Base-by-base conservation (phyloP, 2,113 vertebrate species). In the Cavia aperea region DNA sequence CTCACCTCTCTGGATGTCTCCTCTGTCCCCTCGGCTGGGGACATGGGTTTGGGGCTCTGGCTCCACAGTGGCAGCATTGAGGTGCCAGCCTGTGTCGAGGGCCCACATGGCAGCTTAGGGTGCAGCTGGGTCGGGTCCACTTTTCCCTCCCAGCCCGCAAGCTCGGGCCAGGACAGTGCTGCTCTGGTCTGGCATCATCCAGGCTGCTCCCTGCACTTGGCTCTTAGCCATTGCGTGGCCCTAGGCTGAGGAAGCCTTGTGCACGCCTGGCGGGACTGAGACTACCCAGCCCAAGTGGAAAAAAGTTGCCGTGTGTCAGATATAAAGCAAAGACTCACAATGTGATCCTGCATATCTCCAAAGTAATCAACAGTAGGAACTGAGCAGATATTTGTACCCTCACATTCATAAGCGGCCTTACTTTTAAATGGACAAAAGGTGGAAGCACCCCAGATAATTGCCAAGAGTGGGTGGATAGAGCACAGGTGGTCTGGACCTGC, bases 211-310 rank as follows among this genome's bases (percentile, higher is more conserved):
- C 7, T 19, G 18, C 66, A n/a, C 36, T n/a, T 16, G 3, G 66
- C 36, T 19, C 7, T 70, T 1, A 16, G 7, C 7, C 2, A 11
- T 1, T 72, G n/a, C 10, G n/a, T 39, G 68, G n/a, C 8, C 7
- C 12, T 23, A 21, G 21, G n/a, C n/a, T 19, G 7, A 9, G 18
- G 1, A 4, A 12, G 68, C 8, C 36, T 21, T 11, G 68, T 23
- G n/a, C 1, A 19, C 10, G n/a, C 36, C 36, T 39, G 36, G 36
- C 19, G n/a, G 68, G 8, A 39, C 68, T 72, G 68, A 39, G 68
- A 8, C 3, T 23, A n/a, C n/a, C 3, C 36, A 39, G 36, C 68
- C n/a, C 21, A 36, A 21, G 68, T 72, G 36, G n/a, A 39, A 23
- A 72, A 19, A 21, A 23, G 68, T 11, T 36, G 7, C 36, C n/a